Conservation (phyloP, 2,888 invertebrate species). For the Ormia ochracea region DNA sequence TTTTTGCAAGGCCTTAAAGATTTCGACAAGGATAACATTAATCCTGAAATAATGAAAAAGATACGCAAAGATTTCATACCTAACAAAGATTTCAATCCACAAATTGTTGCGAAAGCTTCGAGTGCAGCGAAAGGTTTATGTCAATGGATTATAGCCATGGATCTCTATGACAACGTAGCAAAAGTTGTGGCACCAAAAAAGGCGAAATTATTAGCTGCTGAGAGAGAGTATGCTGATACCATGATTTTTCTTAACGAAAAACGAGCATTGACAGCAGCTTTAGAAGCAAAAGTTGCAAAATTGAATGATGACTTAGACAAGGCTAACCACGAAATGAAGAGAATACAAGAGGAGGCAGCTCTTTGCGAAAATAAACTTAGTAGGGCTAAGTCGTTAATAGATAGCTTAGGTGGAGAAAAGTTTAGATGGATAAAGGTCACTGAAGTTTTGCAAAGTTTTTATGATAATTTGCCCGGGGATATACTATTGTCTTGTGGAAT, state of each 20-base stretch:
- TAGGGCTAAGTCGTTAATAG: conserved; percentile 91
- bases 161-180: conserved; percentile 93
- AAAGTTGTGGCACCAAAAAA: conserved; percentile 91
- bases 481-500: conserved; percentile 91
- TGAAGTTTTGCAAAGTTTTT: conserved; percentile 84
- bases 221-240: conserved; percentile 87
- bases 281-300: conserved; percentile 86
- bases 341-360: conserved; percentile 86
- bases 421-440: conserved; percentile 89
- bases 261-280: conserved; percentile 84
- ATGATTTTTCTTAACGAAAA: conserved; percentile 92
- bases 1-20: conserved; percentile 90
- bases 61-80: conserved; percentile 86
- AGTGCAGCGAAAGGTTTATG: conserved; percentile 95
- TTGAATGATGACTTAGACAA: conserved; percentile 83
- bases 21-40: conserved; percentile 85
- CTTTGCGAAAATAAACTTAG: conserved; percentile 89
- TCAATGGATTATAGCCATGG: conserved; percentile 95
- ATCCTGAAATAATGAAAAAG: conserved; percentile 88
- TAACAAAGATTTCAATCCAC: conserved; percentile 88
- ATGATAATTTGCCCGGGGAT: conserved; percentile 91
- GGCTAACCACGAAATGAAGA: conserved; percentile 88
- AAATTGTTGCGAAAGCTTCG: conserved; percentile 87
- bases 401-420: conserved; percentile 92
- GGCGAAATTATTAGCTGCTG: conserved; percentile 86